Evolutionary conservation across 2,888 invertebrate genomes (phyloP), one percentile per base, ranked within the genome.

Genomic region (Sisyra terminalis): DNA sequence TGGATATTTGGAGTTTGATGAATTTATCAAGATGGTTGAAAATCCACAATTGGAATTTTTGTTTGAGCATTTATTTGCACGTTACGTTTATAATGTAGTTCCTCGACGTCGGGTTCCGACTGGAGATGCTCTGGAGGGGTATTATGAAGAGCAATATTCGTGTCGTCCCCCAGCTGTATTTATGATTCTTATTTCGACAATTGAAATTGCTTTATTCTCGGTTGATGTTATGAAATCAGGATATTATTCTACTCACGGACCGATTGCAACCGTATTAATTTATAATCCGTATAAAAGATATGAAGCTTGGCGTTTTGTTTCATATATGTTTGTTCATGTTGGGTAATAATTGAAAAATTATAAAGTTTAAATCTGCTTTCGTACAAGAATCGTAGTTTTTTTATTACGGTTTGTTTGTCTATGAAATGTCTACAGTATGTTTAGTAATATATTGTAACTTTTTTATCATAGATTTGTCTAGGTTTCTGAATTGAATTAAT

Each of bases 261-360:
- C 90, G 0, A 75, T 84, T 31, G 81, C 86, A 7, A 76, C 76
- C 42, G 61, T 81, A 2, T 78, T 93, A 50, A 88, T 96, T n/a
- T 94, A 92, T 63, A 78, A 88, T 64, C 96, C 96, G 0, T 69
- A 75, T 46, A 75, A 77, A 54, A 72, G 94, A 46, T 70, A 78
- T 42, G 84, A 98, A 64, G 81, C 79, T 1, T 97, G 97, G 96
- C 70, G 97, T 53, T 97, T 79, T 59, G 53, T 94, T 39, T 84
- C 88, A 1, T 98, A 97, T 58, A 93, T 94, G 90, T 79, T 96
- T 58, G 88, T 96, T 16, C 96, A 96, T 62, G 83, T 89, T 46
- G 92, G 92, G 83, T 85, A 59, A 69, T 75, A 37, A n/a, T n/a
- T n/a, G n/a, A n/a, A n/a, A n/a, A n/a, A n/a, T n/a, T n/a, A n/a